Conservation (phyloP, 1,140 invertebrate genomes). For the Bicyclus anynana region DNA sequence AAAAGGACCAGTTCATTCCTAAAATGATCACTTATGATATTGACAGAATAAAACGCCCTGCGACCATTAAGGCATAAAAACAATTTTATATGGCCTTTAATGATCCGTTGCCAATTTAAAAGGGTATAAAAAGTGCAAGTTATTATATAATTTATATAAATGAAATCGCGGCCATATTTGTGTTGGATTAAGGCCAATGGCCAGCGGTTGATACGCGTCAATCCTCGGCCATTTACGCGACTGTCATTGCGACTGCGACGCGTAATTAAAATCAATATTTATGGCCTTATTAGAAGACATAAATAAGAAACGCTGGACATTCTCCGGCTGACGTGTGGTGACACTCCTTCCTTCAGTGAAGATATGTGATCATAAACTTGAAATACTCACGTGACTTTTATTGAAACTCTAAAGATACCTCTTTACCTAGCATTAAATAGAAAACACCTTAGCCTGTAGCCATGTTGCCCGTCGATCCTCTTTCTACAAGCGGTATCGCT, state of each 20-base stretch:
- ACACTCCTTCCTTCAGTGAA: constrained; percentile 32
- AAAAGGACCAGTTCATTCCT: constrained; percentile 26
- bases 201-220: constrained; percentile 36
- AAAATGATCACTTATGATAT: constrained; percentile 5
- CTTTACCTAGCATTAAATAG: neutral
- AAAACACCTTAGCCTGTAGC: too few relatives aligned
- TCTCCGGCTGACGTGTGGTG: constrained; percentile 36
- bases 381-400: constrained; percentile 22
- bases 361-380: constrained; percentile 27
- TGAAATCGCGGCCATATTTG: constrained; percentile 26
- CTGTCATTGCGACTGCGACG: constrained; percentile 37
- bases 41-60: neutral
- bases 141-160: constrained; percentile 6
- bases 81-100: neutral
- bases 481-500: too few relatives aligned
- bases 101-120: constrained; percentile 3
- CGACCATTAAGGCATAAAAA: neutral
- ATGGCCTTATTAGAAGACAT: constrained; percentile 46
- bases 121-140: constrained; percentile 5
- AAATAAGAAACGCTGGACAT: constrained; percentile 35
- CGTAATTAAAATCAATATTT: constrained; percentile 63
- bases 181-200: constrained; percentile 24
- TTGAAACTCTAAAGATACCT: neutral
- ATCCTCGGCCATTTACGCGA: constrained; percentile 37
- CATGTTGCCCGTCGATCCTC: too few relatives aligned